A percentile compares a stretch with the other conserved stretches of the same genome.
Evolutionary conservation across 2,888 invertebrate genomes (phyloP).

Genomic region (Torymus aiolomorphi): DNA sequence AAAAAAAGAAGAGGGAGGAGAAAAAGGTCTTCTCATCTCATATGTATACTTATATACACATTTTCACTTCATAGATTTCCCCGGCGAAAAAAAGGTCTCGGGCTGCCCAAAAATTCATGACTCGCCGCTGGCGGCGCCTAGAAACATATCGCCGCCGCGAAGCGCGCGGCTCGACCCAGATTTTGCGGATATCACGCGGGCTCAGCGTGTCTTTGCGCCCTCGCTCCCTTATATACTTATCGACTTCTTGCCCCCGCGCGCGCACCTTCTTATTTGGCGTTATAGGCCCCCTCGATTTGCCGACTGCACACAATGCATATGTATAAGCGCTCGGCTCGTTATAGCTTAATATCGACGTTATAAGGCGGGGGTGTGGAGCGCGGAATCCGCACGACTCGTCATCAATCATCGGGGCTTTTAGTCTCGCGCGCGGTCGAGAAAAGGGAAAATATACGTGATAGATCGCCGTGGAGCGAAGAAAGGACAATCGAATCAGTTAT

Average conservation of each 20-base stretch:
- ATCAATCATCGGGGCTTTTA: too few species aligned
- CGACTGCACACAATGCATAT: too few species aligned
- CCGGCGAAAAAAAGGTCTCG: conserved; percentile 10
- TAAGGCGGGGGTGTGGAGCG: too few species aligned
- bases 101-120: conserved; percentile 48
- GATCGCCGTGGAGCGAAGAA: neutral
- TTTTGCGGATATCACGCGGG: conserved; percentile 13
- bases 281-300: too few species aligned
- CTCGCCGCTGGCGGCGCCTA: conserved; percentile 32
- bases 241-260: neutral
- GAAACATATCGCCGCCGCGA: neutral
- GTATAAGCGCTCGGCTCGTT: too few species aligned
- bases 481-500: conserved; percentile 29
- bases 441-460: too few species aligned
- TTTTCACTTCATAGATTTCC: neutral
- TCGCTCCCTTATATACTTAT: neutral
- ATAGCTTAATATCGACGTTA: too few species aligned
- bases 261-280: neutral
- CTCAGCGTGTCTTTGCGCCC: neutral
- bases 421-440: too few species aligned
- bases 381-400: too few species aligned
- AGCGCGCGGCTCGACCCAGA: conserved; percentile 44
- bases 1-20: too few species aligned
- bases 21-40: too few species aligned
- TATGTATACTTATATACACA: too few species aligned